Base-by-base conservation (phyloP, 2,113 vertebrate genomes). In the Ceratotherium simum region DNA sequence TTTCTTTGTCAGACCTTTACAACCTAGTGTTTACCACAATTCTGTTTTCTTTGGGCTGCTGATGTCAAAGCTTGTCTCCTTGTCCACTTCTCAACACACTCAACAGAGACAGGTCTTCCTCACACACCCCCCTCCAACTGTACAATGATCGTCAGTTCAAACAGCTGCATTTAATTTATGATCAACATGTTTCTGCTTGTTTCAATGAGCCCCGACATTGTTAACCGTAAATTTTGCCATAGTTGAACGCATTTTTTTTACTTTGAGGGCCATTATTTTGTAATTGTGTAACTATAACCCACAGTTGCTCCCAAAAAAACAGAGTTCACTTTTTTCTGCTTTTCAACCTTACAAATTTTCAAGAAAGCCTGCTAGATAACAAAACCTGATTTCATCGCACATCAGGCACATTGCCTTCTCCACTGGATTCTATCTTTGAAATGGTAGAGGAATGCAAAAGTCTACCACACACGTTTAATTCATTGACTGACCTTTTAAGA, bases 401-500 rank as follows among this genome's bases (percentile, higher is more conserved):
- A 17, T 92, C 46, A 92, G 25, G 18, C 18, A 78, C 72, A 87
- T 75, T 83, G 5, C 48, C 48, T 97, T 96, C 67, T 95, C 42
- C 67, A 83, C 36, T 92, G 76, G 67, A 76, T 90, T 92, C 69
- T 87, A 56, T 89, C 78, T 64, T 93, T 96, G 75, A 97, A 98
- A 98, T 81, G 79, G 69, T 93, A 87, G 20, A 93, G 56, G 18
- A 89, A 83, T 84, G 76, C 72, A 97, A 90, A 96, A 91, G 85
- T 95, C 51, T 95, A 70, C 79, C 54, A 65, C 10, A 17, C 39
- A 90, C 96, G 91, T 97, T 98, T 97, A 97, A 98, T 94, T 98
- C 97, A 97, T 97, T 90, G 60, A 36, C 25, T 96, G 94, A 94
- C 90, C 94, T 96, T 98, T 96, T 87, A 84, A 96, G 90, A 98